phyloP scores from a whole-genome alignment of 2,113 vertebrate species.

The Tapirus terrestris region DNA sequence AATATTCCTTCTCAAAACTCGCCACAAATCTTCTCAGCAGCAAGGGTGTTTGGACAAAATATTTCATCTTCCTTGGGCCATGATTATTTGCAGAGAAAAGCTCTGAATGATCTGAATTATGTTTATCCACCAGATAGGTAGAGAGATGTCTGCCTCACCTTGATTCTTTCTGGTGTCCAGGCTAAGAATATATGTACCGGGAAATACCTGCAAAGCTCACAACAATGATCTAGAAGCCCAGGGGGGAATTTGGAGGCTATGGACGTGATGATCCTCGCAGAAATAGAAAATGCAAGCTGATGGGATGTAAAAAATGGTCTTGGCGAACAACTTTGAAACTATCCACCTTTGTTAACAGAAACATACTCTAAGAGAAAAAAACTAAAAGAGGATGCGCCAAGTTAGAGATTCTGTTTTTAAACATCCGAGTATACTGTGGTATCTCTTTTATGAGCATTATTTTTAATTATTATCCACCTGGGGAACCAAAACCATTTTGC shows the following conservation, averaged over 20 bases:
- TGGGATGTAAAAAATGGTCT: background rate
- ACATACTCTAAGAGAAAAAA: background rate
- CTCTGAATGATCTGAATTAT: background rate
- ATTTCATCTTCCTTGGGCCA: background rate
- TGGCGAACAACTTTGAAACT: background rate
- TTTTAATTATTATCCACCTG: constrained; percentile 52
- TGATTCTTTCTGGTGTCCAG: background rate
- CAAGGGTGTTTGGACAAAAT: no score
- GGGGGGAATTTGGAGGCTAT: background rate
- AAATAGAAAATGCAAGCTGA: background rate
- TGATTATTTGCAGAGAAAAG: constrained; percentile 28
- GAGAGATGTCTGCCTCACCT: background rate
- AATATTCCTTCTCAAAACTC: background rate
- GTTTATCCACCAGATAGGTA: background rate
- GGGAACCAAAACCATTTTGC: constrained; percentile 66
- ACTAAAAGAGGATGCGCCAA: background rate
- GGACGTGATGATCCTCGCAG: fast-evolving
- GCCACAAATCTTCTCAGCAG: background rate
- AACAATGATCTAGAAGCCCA: background rate
- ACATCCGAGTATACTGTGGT: background rate
- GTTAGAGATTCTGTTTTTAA: background rate
- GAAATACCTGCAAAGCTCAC: background rate
- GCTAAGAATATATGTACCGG: background rate
- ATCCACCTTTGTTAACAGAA: background rate
- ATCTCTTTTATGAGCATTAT: background rate